A percentile compares a stretch with the other conserved stretches of the same genome.
These are phyloP conservation scores for Myiagra hebetior DNA, from an alignment of 2,113 vertebrate genomes.

Conservation along the genomic window DNA sequence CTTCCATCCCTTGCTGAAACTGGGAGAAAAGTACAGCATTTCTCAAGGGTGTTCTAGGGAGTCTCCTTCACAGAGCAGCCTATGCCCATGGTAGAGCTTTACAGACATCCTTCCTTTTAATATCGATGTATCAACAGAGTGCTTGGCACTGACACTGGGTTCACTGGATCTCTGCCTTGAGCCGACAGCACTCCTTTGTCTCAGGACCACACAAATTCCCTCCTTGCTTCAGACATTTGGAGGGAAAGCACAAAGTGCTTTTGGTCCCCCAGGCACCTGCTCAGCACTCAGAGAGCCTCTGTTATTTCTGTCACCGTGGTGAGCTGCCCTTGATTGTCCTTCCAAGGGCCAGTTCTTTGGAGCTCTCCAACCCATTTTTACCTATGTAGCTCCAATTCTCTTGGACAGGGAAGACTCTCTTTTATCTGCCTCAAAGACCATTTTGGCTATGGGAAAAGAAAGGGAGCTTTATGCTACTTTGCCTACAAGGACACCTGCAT, in stretches of 20 bases:
- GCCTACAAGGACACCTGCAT: neutral
- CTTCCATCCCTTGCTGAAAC: neutral
- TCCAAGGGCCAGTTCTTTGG: neutral
- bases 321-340: rapidly evolving
- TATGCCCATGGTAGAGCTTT: rapidly evolving
- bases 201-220: neutral
- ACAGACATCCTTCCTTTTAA: neutral
- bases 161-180: neutral
- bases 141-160: neutral
- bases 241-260: neutral
- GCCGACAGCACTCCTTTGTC: neutral
- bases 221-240: neutral
- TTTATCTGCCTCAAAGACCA: neutral
- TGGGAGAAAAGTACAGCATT: neutral
- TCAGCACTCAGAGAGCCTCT: neutral
- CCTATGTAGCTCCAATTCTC: neutral
- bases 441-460: neutral
- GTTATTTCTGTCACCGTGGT: rapidly evolving
- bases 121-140: rapidly evolving
- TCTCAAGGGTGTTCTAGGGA: neutral
- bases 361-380: neutral
- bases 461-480: neutral
- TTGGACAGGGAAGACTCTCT: neutral
- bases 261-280: neutral
- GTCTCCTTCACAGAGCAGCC: neutral